Evolutionary conservation across 2,797 vertebrate genomes (phyloP), one percentile per base, ranked within the genome.

Genomic region (Brotogeris chrysoptera): DNA sequence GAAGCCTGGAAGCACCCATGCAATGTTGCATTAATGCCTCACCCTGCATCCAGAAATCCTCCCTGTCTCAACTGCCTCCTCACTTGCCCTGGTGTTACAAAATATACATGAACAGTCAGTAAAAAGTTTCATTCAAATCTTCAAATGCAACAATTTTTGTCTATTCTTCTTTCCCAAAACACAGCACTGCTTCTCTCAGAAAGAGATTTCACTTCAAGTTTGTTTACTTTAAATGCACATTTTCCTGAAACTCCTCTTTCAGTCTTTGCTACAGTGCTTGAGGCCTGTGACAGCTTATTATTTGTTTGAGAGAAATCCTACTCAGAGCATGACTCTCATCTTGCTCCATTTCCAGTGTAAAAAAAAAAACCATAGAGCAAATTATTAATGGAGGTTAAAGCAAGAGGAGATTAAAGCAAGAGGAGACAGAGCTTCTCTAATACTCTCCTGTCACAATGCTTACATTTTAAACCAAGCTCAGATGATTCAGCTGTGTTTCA

Each of bases 301-400:
- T 91, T 88, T 95, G 24, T 93, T 70, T 83, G 60, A 78, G 47
- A 92, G 66, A 90, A 93, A 92, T 70, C 49, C 50, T 39, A 80
- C 38, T 93, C 66, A 55, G 80, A 65, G 27, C 70, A 60, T 0
- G 15, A 28, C 84, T 92, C 59, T 85, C 53, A 73, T 79, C 65
- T 78, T 81, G 38, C 16, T 78, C 53, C 21, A 7, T 55, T 72
- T 10, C 36, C 34, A 63, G 9, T 44, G 88, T 55, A 41, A 2
- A 38, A 66, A 80, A 69, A 84, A 77, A 77, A 71, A 11, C 7
- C 21, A 50, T 16, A 39, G 12, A 90, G 11, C 4, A 80, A 85
- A 78, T 89, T 76, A 59, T 70, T 92, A 80, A 78, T 46, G 46
- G 39, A 90, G 21, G 65, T n/a, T n/a, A n/a, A 32, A 88, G n/a